Percentiles rank a stretch among this genome's conserved stretches.
phyloP scores from a whole-genome alignment of 2,888 invertebrate species.

The Drosophila austrosaltans region DNA sequence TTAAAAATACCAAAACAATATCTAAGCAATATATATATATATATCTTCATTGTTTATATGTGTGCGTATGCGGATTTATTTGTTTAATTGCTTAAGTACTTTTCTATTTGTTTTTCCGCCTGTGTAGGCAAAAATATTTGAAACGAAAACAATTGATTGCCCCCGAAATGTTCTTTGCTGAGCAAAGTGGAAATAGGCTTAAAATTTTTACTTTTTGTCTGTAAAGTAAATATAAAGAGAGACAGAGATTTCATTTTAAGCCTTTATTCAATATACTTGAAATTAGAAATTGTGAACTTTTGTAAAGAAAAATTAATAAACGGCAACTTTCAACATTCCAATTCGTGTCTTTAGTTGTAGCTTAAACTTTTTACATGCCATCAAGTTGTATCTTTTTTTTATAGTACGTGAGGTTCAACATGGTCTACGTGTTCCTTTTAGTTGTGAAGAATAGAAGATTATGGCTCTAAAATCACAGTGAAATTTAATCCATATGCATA shows the following conservation, averaged over 20 bases:
- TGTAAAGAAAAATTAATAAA: background rate
- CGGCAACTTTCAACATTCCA: background rate
- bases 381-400: background rate
- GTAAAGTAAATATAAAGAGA: no score
- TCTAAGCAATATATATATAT: background rate
- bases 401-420: constrained; percentile 2
- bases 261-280: background rate
- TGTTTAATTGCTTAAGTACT: constrained; percentile 57
- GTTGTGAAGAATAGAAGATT: constrained; percentile 4
- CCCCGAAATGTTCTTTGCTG: background rate
- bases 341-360: background rate
- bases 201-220: no score
- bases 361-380: background rate
- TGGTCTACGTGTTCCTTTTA: background rate
- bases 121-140: constrained; percentile 53
- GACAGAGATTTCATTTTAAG: background rate
- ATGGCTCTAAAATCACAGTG: constrained; percentile 1
- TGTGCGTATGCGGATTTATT: constrained; percentile 53
- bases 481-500: background rate
- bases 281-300: background rate
- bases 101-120: constrained; percentile 57
- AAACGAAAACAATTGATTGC: constrained; percentile 39
- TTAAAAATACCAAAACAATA: constrained; percentile 8
- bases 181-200: background rate
- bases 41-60: constrained; percentile 16